Evolutionary conservation across 2,797 vertebrate species (phyloP), one percentile per base, ranked within the genome.

Genomic region (Lagorchestes hirsutus): DNA sequence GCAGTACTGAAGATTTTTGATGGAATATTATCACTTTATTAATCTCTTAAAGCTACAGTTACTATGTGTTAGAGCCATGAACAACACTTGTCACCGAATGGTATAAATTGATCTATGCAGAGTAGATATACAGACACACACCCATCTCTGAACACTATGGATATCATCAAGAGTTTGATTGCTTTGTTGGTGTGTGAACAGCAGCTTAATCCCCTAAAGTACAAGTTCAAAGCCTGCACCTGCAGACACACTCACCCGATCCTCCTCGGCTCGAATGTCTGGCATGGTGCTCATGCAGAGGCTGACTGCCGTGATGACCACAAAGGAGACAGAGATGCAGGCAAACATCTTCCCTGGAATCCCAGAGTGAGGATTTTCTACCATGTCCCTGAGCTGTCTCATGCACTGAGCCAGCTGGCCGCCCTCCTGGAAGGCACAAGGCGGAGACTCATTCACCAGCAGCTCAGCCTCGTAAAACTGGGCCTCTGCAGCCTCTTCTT

Each of bases 201-300:
- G 62, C 62, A 67, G 62, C 24, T 5, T 11, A 46, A 9, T 46
- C 40, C 74, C 40, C 67, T 74, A 40, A 74, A 74, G 67, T 74
- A 24, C 40, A 46, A 82, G 34, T 82, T 46, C 40, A 82, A 82
- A 82, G 74, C n/a, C 67, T 82, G 40, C 74, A 82, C 59, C 59
- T 34, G 18, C 16, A 50, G 29, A 40, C 82, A 14, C 31, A 96
- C 99, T 99, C 98, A 99, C 99, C 99, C 99, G 98, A 98, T 99
- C 99, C 98, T 99, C 99, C 96, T 99, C 99, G 13, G 99, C 99
- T 97, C 99, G 98, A 97, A 99, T 98, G 97, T 99, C 99, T 0
- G 99, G 99, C 99, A 99, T 99, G 98, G 99, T 99, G 98, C 99
- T 99, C 98, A 99, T 98, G 97, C 99, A 99, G 97, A 99, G 99